phyloP scores from a whole-genome alignment of 2,113 vertebrate genomes.

The Hipposideros armiger region DNA sequence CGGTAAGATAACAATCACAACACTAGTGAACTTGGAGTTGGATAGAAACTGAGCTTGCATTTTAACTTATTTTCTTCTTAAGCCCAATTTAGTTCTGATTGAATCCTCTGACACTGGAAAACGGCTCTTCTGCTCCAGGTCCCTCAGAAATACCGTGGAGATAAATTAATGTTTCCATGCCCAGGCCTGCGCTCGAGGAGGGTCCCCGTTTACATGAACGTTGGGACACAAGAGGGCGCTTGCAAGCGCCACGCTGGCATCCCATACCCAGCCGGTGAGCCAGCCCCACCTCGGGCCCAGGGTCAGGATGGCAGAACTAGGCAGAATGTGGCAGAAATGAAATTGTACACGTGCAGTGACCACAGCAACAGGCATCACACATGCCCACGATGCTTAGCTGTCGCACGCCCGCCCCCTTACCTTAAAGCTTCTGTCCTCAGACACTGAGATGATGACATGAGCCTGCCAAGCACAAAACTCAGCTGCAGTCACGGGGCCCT shows the following conservation, averaged over 20 bases:
- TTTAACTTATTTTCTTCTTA: not conserved
- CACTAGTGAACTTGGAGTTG: rapidly evolving
- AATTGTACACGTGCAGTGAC: too few relatives aligned
- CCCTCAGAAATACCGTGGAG: not conserved
- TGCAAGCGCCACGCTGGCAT: rapidly evolving
- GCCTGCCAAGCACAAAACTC: constrained; percentile 92
- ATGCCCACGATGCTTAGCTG: not conserved
- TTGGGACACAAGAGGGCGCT: not conserved
- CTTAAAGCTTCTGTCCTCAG: constrained; percentile 94
- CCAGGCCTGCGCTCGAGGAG: too few relatives aligned
- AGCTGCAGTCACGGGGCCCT: constrained; percentile 90
- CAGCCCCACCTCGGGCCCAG: too few relatives aligned
- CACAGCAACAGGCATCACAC: too few relatives aligned
- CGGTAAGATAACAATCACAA: rapidly evolving
- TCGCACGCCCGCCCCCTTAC: constrained; percentile 77
- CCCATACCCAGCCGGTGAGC: not conserved
- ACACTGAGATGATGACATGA: constrained; percentile 89
- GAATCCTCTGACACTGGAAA: not conserved
- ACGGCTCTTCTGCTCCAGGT: not conserved
- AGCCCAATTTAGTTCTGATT: not conserved
- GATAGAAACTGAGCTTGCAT: not conserved
- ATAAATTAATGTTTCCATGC: rapidly evolving
- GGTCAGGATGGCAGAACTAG: too few relatives aligned
- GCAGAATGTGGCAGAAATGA: too few relatives aligned
- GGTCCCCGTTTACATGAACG: not conserved